These are phyloP conservation scores for Achroia grisella DNA, from an alignment of 1,140 invertebrate species.

Conservation along the genomic window DNA sequence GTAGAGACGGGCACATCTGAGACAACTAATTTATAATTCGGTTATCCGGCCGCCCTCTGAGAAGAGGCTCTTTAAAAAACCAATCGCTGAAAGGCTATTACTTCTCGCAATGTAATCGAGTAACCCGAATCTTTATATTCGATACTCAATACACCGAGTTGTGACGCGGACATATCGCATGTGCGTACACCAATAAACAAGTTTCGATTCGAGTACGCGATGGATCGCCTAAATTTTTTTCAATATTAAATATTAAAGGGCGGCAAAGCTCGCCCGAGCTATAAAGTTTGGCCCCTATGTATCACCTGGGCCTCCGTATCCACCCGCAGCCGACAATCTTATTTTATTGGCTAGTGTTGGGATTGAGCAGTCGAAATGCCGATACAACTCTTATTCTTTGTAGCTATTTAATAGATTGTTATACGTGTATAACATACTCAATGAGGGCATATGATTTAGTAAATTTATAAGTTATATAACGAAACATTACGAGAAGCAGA, in stretches of 20 bases:
- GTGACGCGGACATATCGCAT: not conserved
- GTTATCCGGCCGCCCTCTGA: not conserved
- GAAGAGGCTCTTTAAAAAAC: not conserved
- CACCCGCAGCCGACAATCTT: conserved; percentile 46
- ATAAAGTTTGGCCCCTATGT: conserved; percentile 56
- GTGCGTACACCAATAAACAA: conserved; percentile 33
- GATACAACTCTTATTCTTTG: conserved; percentile 3
- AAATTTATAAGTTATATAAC: too few relatives aligned
- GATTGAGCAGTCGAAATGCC: conserved; percentile 20
- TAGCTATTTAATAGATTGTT: not conserved
- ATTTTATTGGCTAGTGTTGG: conserved; percentile 52
- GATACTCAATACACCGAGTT: conserved; percentile 10
- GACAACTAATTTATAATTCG: conserved; percentile 5
- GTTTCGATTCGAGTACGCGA: conserved; percentile 33
- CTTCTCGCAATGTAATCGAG: not conserved
- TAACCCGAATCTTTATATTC: conserved; percentile 2
- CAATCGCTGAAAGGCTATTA: conserved; percentile 3
- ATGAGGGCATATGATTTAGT: too few relatives aligned
- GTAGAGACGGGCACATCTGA: conserved; percentile 1
- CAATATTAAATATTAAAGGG: conserved; percentile 67
- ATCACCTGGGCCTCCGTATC: conserved; percentile 46
- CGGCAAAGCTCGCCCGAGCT: conserved; percentile 50
- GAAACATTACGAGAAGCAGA: too few relatives aligned
- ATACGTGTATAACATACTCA: too few relatives aligned
- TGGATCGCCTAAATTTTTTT: conserved; percentile 58